Base-by-base conservation (phyloP, 1,140 invertebrate genomes). In the Solenopsis fugax region DNA sequence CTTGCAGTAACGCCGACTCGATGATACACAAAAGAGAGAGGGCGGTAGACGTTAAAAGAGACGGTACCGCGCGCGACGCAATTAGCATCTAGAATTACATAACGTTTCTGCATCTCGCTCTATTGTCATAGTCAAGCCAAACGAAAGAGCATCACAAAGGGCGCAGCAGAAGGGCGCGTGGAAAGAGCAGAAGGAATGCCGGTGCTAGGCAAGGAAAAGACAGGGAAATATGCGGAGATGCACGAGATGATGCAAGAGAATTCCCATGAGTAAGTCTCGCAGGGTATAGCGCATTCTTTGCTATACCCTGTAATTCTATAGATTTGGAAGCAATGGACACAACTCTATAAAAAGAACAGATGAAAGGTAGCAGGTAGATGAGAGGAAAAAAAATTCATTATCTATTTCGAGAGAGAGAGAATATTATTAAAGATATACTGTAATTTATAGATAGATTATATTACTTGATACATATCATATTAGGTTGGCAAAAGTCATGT, bases 11-110 rank as follows among this genome's bases (percentile, higher is more conserved):
- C 37, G 78, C 64, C 80, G 69, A 75, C 69, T 41, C 45, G 37
- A 84, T 84, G 37, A 82, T 73, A 72, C 67, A 82, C 67, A 82
- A 58, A 60, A 82, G 67, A 71, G 24, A 82, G 56, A 21, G 1
- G 4, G 10, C 13, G 60, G 13, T 16, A 60, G 16, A 67, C n/a
- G 13, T 84, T 75, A 84, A 73, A 81, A 81, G 64, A 84, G 69
- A 84, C 24, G 69, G 80, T 50, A 73, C 69, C 13, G 52, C 24
- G 69, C 54, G 56, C 69, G 41, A 75, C 24, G 69, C 69, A 84
- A 84, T 84, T 84, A 84, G 80, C 80, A 84, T 84, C 69, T 62
- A 62, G 69, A 84, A 84, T 84, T 84, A 84, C 80, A 84, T 84
- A 84, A 84, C 80, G 29, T 73, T 84, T 60, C 54, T 75, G 69